Base-by-base conservation (phyloP, 2,797 vertebrate genomes). In the Crenichthys baileyi region DNA sequence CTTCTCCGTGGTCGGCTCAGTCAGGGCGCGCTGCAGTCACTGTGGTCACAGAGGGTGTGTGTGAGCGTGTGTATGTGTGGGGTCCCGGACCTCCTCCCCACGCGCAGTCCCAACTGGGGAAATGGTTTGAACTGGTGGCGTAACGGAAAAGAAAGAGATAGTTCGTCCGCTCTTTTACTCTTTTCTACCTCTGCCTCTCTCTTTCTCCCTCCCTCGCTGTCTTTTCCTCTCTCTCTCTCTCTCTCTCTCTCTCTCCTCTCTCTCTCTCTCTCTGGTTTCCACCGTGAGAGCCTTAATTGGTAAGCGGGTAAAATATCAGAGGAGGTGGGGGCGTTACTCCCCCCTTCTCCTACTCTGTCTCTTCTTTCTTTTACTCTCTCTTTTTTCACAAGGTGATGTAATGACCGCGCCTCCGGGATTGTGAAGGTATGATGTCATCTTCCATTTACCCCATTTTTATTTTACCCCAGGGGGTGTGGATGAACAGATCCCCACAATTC, bases 281-380 rank as follows among this genome's bases (percentile, higher is more conserved):
- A 87, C 92, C 79, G 85, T 73, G 80, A 96, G 94, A 95, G 87
- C 95, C 96, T 96, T 96, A 96, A 96, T 96, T 96, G 96, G 96
- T 96, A 95, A 96, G 94, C 92, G 94, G 94, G 91, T 95, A 88
- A 94, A 92, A 92, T 90, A 92, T 88, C 91, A 88, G 93, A 91
- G 86, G 88, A 85, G 88, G 74, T 76, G 88, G 89, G 93, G 90
- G 92, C 84, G 88, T 85, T 56, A 11, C 89, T 73, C 81, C 74
- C 63, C 74, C 58, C 76, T 29, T 61, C 79, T 61, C 72, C 70
- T 31, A 53, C 70, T 75, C 58, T 72, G 26, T 78, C 72, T 53
- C 58, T 36, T 60, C 20, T 55, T 5, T 22, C 20, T 20, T 70
- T 24, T 53, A 5, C 26, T 18, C 74, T 53, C 31, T 36, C 4